Percentiles rank a stretch among this genome's conserved stretches.
Evolutionary conservation across 1,140 invertebrate species (phyloP).

Genomic region (Nasonia vitripennis): DNA sequence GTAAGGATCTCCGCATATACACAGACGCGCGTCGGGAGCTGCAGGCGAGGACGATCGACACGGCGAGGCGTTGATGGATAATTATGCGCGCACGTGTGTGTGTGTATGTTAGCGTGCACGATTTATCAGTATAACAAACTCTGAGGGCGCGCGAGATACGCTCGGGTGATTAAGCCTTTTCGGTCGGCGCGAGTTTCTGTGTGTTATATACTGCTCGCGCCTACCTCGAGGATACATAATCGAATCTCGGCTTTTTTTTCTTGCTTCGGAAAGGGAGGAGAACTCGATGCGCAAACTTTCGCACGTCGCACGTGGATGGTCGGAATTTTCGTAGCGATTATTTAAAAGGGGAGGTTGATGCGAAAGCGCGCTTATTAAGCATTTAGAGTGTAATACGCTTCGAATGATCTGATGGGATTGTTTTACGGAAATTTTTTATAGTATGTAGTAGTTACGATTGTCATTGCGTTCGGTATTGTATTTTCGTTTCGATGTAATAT

Average conservation of each 20-base stretch:
- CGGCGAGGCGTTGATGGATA: slow-evolving; percentile 45
- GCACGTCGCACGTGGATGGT: background rate
- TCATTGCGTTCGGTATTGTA: no score
- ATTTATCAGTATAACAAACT: slow-evolving; percentile 21
- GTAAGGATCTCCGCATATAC: slow-evolving; percentile 12
- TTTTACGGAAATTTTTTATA: background rate
- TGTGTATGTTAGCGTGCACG: slow-evolving; percentile 2
- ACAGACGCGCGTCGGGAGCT: background rate
- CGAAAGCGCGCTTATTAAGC: slow-evolving; percentile 24
- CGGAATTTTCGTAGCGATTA: slow-evolving; percentile 2
- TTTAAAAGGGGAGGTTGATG: background rate
- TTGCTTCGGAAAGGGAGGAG: background rate
- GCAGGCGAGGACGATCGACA: background rate
- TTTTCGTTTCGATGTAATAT: no score
- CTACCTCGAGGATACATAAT: slow-evolving; percentile 20
- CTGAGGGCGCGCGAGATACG: slow-evolving; percentile 18
- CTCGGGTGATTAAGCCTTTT: slow-evolving; percentile 39
- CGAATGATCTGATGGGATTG: slow-evolving; percentile 6
- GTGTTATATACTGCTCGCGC: background rate
- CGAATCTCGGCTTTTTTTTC: slow-evolving; percentile 14
- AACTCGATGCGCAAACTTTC: background rate
- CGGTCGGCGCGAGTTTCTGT: background rate
- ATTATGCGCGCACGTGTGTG: slow-evolving; percentile 26
- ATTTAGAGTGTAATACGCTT: slow-evolving; percentile 20
- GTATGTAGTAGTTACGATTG: no score